Conservation (phyloP, 2,888 invertebrate species). For the Sipha maydis region DNA sequence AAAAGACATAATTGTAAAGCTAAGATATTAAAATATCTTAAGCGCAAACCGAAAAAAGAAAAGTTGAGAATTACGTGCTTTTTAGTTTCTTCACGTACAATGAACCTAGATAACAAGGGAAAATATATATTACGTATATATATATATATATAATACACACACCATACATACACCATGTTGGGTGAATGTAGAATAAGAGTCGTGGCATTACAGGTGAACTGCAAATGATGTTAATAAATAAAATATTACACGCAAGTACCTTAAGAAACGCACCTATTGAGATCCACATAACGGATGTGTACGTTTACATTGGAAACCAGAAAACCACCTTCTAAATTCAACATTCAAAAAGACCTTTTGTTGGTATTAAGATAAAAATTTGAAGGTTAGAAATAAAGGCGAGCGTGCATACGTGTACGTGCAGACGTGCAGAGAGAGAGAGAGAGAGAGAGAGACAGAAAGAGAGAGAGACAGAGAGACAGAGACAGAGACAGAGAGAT, state of each 20-base stretch:
- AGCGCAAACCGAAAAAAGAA: neutral
- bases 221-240: constrained; percentile 26
- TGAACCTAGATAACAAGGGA: neutral
- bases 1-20: no score
- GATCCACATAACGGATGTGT: neutral
- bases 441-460: neutral
- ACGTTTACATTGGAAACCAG: constrained; percentile 1
- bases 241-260: neutral
- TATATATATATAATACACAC: no score
- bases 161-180: no score
- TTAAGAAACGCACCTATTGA: neutral
- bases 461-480: neutral
- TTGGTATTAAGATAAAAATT: neutral
- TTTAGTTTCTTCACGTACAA: neutral
- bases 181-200: neutral
- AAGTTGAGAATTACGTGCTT: neutral
- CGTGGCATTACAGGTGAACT: neutral
- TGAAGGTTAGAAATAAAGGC: neutral
- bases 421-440: neutral
- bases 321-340: neutral
- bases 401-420: no score
- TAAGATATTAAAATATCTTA: no score
- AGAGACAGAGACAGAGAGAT: neutral
- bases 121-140: neutral
- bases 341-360: neutral